A percentile compares a stretch with the other conserved stretches of the same genome.
Evolutionary conservation across 2,113 vertebrate species (phyloP).

Genomic region (Herpailurus yagouaroundi): DNA sequence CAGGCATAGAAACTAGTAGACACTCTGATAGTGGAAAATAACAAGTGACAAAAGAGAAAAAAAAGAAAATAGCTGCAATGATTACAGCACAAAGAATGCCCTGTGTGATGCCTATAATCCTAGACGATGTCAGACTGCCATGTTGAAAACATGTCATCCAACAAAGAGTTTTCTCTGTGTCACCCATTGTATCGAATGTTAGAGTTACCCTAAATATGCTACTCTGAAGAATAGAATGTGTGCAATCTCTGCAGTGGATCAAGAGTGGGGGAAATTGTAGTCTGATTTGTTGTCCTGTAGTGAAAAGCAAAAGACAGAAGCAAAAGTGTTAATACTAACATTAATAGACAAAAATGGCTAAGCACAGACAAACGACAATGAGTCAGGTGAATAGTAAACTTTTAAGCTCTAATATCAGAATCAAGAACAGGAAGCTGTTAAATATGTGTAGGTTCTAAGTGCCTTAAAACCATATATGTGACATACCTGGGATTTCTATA

Average conservation of each 20-base stretch:
- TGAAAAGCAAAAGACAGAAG: background rate
- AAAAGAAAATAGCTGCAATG: background rate
- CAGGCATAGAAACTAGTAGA: background rate
- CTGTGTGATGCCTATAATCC: background rate
- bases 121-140: background rate
- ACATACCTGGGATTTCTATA: constrained; percentile 40
- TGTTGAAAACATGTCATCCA: background rate
- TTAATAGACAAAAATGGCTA: background rate
- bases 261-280: background rate
- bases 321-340: background rate
- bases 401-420: constrained; percentile 23
- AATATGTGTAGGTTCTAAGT: constrained; percentile 23
- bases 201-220: background rate
- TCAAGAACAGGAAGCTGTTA: constrained; percentile 4
- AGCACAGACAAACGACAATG: background rate
- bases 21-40: background rate
- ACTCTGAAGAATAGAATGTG: background rate
- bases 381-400: background rate
- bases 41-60: background rate
- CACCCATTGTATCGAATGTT: background rate
- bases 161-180: background rate
- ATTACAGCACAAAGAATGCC: background rate
- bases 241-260: background rate
- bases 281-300: background rate
- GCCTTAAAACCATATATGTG: background rate